Base-by-base conservation (phyloP, 2,797 vertebrate genomes). In the Amazonetta brasiliensis region DNA sequence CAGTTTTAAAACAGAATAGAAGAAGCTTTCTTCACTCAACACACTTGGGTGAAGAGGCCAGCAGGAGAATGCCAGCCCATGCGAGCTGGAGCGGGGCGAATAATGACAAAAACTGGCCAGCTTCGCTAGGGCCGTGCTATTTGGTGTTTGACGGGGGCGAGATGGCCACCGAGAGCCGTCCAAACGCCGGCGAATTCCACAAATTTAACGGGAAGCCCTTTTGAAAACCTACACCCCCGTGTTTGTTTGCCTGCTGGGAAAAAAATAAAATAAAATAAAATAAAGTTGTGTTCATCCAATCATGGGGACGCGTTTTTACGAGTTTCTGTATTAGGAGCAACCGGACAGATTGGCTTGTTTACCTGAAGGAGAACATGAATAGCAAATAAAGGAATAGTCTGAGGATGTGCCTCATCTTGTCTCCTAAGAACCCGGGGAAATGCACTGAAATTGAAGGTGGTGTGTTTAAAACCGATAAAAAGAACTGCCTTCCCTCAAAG, bases 1-100 rank as follows among this genome's bases (percentile, higher is more conserved):
- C 88, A 94, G 93, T 92, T 96, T 95, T 94, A 93, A 92, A 95
- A 92, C 0, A 95, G 89, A 96, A 94, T 90, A 96, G 95, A 95
- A 95, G 93, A 46, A 94, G 93, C 93, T 95, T 96, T 95, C 95
- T 96, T 96, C 95, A 94, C 96, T 96, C 96, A 89, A 87, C 93
- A 89, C 88, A 94, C 90, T 95, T 91, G 93, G 94, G 93, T 96
- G 93, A 95, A 96, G 96, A 96, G 95, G 96, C 94, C 90, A 94
- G 95, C 48, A 80, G 77, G 90, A 96, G 93, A 95, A 96, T 93
- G 91, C 85, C 94, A 91, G 87, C 14, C 11, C 68, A 87, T 89
- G 83, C 35, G 89, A 96, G 95, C 71, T 50, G 79, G 43, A 95
- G 77, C 3, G 1, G 89, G 85, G 87, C 19, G 13, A 86, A 50